Base-by-base conservation (phyloP, 2,888 invertebrate species). In the Pardosa pseudoannulata region DNA sequence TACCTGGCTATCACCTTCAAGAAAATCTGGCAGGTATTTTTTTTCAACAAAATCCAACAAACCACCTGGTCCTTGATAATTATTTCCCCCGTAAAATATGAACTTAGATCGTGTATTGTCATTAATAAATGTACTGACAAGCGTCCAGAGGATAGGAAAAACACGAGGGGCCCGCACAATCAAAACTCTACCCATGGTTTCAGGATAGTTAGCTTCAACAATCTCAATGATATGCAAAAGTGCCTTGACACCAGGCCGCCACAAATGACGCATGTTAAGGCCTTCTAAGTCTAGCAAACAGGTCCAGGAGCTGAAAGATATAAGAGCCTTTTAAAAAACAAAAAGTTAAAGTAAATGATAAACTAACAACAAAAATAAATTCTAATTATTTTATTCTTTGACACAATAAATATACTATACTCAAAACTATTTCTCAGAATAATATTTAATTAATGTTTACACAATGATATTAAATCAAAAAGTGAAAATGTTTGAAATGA, bases 81-180 rank as follows among this genome's bases (percentile, higher is more conserved):
- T 96, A 90, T 95, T 96, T 65, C 96, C 96, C 88, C 96, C 96
- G 92, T 97, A 97, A 92, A 98, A 96, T 91, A 97, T 93, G 92
- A 97, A 97, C 92, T 97, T 97, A 90, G 95, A 95, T 88, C 97
- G 94, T 0, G 97, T 98, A 91, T 96, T 96, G 91, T 98, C 98
- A 92, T 98, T 97, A 90, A 98, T 98, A 91, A 98, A 98, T 0
- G 97, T 96, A 92, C 96, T 96, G 89, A 98, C 96, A 82, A 98
- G 94, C 0, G 98, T 98, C 98, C 98, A 98, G 46, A 98, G 93
- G 79, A 98, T 97, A 3, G 98, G 98, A 92, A 98, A 98, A 71
- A 98, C 97, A 88, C 98, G 93, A 0, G 98, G 98, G 13, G 98
- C 98, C 67, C 97, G 93, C 65, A 97, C 96, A 81, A 98, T 96